Evolutionary conservation across 2,888 invertebrate genomes (phyloP), one percentile per base, ranked within the genome.

Genomic region (Scaeva pyrastri): DNA sequence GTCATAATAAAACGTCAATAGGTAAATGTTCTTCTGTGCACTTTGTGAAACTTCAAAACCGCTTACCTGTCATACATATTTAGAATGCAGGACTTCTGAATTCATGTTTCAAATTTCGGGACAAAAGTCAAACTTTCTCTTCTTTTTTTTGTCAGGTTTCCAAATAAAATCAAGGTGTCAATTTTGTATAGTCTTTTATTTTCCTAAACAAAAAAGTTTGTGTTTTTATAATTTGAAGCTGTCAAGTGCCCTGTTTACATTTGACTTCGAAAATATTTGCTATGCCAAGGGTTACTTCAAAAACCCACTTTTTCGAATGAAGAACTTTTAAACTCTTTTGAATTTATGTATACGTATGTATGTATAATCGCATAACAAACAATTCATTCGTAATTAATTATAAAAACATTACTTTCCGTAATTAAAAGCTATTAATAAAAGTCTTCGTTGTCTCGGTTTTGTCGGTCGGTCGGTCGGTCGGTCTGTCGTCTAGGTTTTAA

Each of bases 391-490:
- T 81, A 77, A 81, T 87, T 83, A 87, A 87, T 87, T 83, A 87
- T 87, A 83, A 82, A 83, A 83, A 87, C 87, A 87, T 83, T 87
- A 87, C 87, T 87, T 75, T 83, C 87, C 72, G 74, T 87, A 87
- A 87, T 87, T 87, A 87, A 86, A 86, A 86, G 86, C 86, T 82
- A 77, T 86, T 82, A 82, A 86, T 74, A 82, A 75, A 66, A 78
- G 79, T 66, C 81, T 26, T 77, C 70, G 82, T 80, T 75, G 19
- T 60, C 8, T 31, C 6, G 31, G 31, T 31, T 8, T n/a, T n/a
- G 55, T 56, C 23, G 16, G 10, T 11, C 1, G 12, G 12, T 48
- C 81, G 86, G 36, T 56, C 26, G 19, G 56, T 56, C 26, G 16
- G 3, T 6, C 3, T 3, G 39, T 48, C 81, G 86, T 81, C 86